phyloP scores from a whole-genome alignment of 2,797 vertebrate species.

The Premnoplex brunnescens region DNA sequence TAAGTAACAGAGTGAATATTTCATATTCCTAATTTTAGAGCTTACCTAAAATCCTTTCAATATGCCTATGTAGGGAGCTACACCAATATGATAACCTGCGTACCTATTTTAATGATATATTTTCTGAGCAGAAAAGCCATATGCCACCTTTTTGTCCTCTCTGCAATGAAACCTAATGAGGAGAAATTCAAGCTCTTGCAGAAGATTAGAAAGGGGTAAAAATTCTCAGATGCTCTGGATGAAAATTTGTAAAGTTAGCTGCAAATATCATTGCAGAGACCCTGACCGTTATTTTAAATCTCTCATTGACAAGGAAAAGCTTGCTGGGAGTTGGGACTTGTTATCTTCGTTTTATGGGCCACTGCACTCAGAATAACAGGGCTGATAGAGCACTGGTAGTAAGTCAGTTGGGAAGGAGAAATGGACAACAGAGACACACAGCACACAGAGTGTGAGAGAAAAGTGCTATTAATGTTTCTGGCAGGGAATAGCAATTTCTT shows the following conservation, averaged over 20 bases:
- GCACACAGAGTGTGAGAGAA: not conserved
- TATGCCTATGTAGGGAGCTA: not conserved
- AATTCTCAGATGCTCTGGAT: slow-evolving; percentile 20
- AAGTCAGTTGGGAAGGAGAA: slow-evolving; percentile 27
- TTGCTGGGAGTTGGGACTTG: slow-evolving; percentile 62
- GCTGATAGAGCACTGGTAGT: slow-evolving; percentile 19
- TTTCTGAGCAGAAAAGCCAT: slow-evolving; percentile 39
- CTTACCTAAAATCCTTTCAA: slow-evolving; percentile 6
- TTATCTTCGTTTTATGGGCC: slow-evolving; percentile 69
- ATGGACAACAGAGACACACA: slow-evolving; percentile 31
- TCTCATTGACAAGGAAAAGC: slow-evolving; percentile 66
- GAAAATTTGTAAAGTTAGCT: slow-evolving; percentile 55
- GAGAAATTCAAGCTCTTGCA: slow-evolving; percentile 25
- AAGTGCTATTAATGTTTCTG: not conserved
- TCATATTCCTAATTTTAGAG: not conserved
- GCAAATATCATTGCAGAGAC: slow-evolving; percentile 26
- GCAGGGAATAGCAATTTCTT: not conserved
- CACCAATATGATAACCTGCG: slow-evolving; percentile 1
- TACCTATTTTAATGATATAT: slow-evolving; percentile 31
- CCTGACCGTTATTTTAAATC: slow-evolving; percentile 64
- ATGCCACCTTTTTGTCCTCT: slow-evolving; percentile 37
- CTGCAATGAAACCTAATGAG: slow-evolving; percentile 47
- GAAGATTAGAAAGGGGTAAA: slow-evolving; percentile 21
- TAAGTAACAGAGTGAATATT: not conserved
- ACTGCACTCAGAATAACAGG: slow-evolving; percentile 50